Percentiles rank a stretch among this genome's conserved stretches.
These are phyloP conservation scores for Pachypanchax playfairii DNA, from an alignment of 2,113 vertebrate species.

Conservation along the genomic window DNA sequence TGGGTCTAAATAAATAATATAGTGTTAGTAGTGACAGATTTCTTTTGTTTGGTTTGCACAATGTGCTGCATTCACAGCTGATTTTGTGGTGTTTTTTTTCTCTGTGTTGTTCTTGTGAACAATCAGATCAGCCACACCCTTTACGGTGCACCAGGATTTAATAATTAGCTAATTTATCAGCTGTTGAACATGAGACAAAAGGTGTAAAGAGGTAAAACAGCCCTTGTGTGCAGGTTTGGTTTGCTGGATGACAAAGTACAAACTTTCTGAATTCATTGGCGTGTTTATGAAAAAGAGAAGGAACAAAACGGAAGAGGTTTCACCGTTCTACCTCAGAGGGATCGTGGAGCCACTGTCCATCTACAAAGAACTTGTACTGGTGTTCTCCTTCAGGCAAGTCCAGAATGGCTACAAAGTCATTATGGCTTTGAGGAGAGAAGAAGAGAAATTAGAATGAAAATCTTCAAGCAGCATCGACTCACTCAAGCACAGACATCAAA, in stretches of 20 bases:
- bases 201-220: no score
- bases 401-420: slow-evolving; percentile 96
- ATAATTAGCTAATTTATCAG: not conserved
- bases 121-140: not conserved
- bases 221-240: no score
- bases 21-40: not conserved
- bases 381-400: slow-evolving; percentile 97
- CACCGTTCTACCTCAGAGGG: slow-evolving; percentile 90
- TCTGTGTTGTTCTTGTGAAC: not conserved
- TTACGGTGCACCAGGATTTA: not conserved
- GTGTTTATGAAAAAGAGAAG: not conserved
- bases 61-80: not conserved
- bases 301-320: not conserved
- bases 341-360: slow-evolving; percentile 98
- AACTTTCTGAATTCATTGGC: not conserved
- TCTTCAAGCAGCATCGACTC: not conserved
- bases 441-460: not conserved
- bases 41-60: not conserved
- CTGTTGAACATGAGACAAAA: not conserved
- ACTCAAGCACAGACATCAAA: not conserved
- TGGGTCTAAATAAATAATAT: not conserved
- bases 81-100: not conserved
- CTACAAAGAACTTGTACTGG: slow-evolving; percentile 99
- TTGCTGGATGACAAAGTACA: not conserved
- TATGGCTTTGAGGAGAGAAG: slow-evolving; percentile 82